phyloP scores from a whole-genome alignment of 2,113 vertebrate species.

The Emydura subglobosa region DNA sequence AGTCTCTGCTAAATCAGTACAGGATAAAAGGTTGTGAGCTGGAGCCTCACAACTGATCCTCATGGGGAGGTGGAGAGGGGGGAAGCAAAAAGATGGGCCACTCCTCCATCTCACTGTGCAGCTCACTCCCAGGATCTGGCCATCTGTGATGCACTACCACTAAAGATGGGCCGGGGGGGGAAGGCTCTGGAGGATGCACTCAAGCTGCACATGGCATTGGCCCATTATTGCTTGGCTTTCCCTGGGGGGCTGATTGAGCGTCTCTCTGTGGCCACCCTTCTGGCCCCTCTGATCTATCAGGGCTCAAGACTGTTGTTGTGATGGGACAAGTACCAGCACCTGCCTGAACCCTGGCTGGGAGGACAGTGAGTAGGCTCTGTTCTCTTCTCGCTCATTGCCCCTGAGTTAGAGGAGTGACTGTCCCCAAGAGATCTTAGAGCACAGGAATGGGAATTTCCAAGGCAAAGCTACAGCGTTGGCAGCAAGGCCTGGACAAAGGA shows the following conservation, averaged over 20 bases:
- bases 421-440: neutral
- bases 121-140: neutral
- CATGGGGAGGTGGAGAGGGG: too few species aligned
- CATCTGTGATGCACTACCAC: neutral
- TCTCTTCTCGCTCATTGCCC: neutral
- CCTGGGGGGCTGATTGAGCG: neutral
- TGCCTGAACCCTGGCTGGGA: neutral
- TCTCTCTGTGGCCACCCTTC: neutral
- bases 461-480: neutral
- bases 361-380: neutral
- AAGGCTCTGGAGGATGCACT: neutral
- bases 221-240: neutral
- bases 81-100: neutral
- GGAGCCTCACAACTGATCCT: neutral
- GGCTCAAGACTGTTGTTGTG: neutral
- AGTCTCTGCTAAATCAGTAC: neutral
- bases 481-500: neutral
- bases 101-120: neutral
- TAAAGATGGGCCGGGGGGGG: neutral
- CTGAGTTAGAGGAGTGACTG: neutral
- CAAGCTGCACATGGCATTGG: neutral
- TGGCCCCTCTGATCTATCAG: neutral
- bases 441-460: neutral
- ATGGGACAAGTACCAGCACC: neutral
- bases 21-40: neutral